Evolutionary conservation across 2,888 invertebrate genomes (phyloP).

Genomic region (Falcaria lacertinaria): DNA sequence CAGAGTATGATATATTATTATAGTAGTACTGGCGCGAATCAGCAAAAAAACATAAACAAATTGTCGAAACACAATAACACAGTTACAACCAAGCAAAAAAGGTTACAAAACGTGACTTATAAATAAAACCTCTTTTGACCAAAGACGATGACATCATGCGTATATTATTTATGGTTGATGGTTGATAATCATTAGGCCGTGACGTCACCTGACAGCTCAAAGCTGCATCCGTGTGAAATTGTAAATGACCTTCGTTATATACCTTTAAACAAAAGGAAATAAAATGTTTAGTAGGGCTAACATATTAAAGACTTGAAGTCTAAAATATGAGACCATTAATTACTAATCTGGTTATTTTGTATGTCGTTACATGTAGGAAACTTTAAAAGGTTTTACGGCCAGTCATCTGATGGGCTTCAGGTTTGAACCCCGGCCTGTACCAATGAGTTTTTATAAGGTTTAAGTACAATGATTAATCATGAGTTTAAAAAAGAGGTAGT

Average conservation of each 20-base stretch:
- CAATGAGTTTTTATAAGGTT: too few relatives aligned
- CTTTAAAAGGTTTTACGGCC: too few relatives aligned
- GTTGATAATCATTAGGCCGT: constrained; percentile 7
- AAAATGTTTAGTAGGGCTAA: too few relatives aligned
- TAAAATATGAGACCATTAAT: too few relatives aligned
- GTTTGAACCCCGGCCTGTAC: too few relatives aligned
- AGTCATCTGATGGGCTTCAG: too few relatives aligned
- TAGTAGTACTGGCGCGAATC: background rate
- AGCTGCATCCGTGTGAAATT: constrained; percentile 31
- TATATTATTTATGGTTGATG: constrained; percentile 3
- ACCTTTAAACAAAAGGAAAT: too few relatives aligned
- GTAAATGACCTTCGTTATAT: background rate
- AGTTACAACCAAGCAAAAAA: background rate
- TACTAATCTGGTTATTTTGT: too few relatives aligned
- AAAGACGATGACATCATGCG: background rate
- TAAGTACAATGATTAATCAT: too few relatives aligned
- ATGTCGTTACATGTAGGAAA: too few relatives aligned
- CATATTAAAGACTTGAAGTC: too few relatives aligned
- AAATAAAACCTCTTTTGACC: background rate
- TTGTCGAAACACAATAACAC: constrained; percentile 4
- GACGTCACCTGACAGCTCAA: constrained; percentile 21
- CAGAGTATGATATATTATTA: background rate
- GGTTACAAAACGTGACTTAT: background rate
- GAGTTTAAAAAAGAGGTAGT: too few relatives aligned
- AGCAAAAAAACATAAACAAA: background rate